Evolutionary conservation across 2,113 vertebrate genomes (phyloP), one percentile per base, ranked within the genome.

Genomic region (Oenanthe oenanthe): DNA sequence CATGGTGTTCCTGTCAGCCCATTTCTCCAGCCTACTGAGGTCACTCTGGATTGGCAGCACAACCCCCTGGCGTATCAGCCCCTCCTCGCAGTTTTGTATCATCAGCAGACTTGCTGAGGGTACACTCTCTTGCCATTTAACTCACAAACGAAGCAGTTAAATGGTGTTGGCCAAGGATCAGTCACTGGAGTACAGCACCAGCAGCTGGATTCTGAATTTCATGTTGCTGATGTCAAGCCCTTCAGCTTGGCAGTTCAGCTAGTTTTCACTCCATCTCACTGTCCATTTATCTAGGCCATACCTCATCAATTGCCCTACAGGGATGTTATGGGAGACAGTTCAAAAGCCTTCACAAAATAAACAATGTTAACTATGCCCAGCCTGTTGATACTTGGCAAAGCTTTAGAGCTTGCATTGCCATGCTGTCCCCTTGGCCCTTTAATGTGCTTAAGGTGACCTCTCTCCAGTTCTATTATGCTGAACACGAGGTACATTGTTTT

Each of bases 401-500:
- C 32, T 48, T 34, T 17, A 70, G 62, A 28, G 17, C 48, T 56
- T 76, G 70, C 40, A 40, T 16, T 42, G 25, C 12, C 13, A 13
- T 15, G 26, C 24, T 66, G 25, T 50, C 28, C 57, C 14, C 25
- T 36, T 4, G 6, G 14, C 4, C 10, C 14, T 72, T 58, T 15
- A 48, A 25, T 18, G 12, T 34, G 13, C 10, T 45, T 53, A 24
- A 89, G n/a, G 14, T 32, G 9, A 32, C 62, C 1, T 10, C 7
- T 16, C 28, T 67, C 14, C 38, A 40, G 25, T 38, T 58, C 53
- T 2, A 2, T 36, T 71, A 32, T 40, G 38, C 43, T 78, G 47
- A 83, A 54, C 21, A 67, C 1, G 6, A 58, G n/a, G 18, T 15
- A 42, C 29, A 5, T 6, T 0, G 0, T 43, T 71, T 79, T 6